Percentiles rank a stretch among this genome's conserved stretches.
These are phyloP conservation scores for Scaptomyza tumidula DNA, from an alignment of 2,888 invertebrate species.

Conservation along the genomic window DNA sequence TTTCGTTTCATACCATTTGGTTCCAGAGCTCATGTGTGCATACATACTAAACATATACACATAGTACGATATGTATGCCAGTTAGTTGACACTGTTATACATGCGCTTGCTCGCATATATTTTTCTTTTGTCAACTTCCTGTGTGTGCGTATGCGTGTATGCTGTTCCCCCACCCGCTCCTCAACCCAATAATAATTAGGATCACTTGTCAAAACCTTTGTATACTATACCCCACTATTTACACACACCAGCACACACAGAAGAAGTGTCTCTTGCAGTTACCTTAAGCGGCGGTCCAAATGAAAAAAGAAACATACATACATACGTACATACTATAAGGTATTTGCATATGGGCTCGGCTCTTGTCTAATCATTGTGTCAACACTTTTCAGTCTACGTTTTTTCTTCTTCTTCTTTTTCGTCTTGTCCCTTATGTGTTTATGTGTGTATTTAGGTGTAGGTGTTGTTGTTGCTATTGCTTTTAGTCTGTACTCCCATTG, in stretches of 20 bases:
- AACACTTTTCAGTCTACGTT: conserved; percentile 42
- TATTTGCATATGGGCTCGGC: conserved; percentile 68
- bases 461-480: conserved; percentile 49
- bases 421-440: conserved; percentile 21
- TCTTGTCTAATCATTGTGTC: conserved; percentile 74
- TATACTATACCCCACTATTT: conserved; percentile 32
- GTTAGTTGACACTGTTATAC: conserved; percentile 58
- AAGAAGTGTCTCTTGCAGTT: conserved; percentile 32
- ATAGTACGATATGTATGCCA: conserved; percentile 19
- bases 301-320: conserved; percentile 22
- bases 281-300: conserved; percentile 32
- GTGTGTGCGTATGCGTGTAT: conserved; percentile 7
- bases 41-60: background rate
- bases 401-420: background rate
- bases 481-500: conserved; percentile 21
- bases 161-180: background rate
- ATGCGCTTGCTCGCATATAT: conserved; percentile 21
- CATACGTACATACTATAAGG: conserved; percentile 4
- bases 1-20: conserved; percentile 56
- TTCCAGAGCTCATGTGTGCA: conserved; percentile 23
- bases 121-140: conserved; percentile 59
- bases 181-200: conserved; percentile 54
- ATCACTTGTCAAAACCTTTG: conserved; percentile 51
- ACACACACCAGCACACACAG: conserved; percentile 7
- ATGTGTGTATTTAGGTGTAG: conserved; percentile 56